These are phyloP conservation scores for Miichthys miiuy DNA, from an alignment of 2,797 vertebrate genomes.

Conservation along the genomic window DNA sequence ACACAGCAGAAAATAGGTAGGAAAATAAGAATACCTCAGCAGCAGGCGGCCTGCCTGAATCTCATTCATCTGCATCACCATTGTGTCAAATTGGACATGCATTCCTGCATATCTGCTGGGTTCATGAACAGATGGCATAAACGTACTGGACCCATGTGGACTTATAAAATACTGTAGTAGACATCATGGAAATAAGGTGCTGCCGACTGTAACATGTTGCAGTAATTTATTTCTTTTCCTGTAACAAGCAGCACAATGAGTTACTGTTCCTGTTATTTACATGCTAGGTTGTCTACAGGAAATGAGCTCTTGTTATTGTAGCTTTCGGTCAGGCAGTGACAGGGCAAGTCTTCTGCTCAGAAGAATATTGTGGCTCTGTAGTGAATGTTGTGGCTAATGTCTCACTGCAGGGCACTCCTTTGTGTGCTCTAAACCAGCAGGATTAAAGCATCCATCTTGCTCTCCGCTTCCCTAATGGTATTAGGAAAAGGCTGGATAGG, in stretches of 20 bases:
- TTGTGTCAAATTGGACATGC: constrained; percentile 77
- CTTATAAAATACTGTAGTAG: constrained; percentile 46
- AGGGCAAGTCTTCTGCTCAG: constrained; percentile 55
- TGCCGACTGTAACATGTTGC: constrained; percentile 55
- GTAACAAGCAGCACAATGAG: constrained; percentile 51
- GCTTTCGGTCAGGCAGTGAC: constrained; percentile 68
- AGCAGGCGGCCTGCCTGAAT: constrained; percentile 50
- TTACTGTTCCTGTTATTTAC: constrained; percentile 61
- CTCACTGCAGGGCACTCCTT: constrained; percentile 76
- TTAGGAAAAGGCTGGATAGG: constrained; percentile 84
- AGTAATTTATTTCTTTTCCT: constrained; percentile 45
- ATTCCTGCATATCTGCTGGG: constrained; percentile 56
- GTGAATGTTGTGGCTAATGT: constrained; percentile 79
- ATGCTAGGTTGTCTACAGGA: constrained; percentile 56
- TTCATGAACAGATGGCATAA: constrained; percentile 58
- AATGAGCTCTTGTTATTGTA: constrained; percentile 74
- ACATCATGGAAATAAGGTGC: constrained; percentile 67
- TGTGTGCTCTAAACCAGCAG: constrained; percentile 78
- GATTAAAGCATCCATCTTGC: constrained; percentile 86
- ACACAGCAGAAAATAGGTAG: constrained; percentile 76
- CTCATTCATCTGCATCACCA: constrained; percentile 71
- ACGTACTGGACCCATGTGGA: constrained; percentile 37
- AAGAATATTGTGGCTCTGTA: constrained; percentile 57
- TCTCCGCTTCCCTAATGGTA: constrained; percentile 81
- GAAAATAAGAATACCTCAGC: constrained; percentile 60